Base-by-base conservation (phyloP, 2,888 invertebrate species). In the Gryllus longicercus region DNA sequence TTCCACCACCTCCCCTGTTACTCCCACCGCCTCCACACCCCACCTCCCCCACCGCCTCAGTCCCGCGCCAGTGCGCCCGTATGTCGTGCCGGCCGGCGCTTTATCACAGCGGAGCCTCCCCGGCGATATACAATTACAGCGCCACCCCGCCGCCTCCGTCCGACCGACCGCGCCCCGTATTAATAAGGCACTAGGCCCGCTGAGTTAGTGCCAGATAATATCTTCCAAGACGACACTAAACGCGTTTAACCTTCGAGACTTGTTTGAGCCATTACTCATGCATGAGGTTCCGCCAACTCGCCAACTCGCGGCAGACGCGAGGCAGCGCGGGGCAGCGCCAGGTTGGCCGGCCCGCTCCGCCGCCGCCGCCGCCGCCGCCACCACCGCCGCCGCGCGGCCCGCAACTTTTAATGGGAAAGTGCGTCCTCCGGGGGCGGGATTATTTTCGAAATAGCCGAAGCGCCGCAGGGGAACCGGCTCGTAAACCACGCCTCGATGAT, bases 141-240 rank as follows among this genome's bases (percentile, higher is more conserved):
- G n/a, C 63, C 63, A 8, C 38, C 38, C 38, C 38, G 25, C 38
- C 38, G 8, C 8, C 5, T 1, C 38, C 25, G 2, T 2, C 25
- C 38, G 38, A 38, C 63, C 14, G 63, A n/a, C 63, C 63, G 63
- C 63, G 63, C 63, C 63, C 63, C 14, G 63, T 63, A 63, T 63
- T 63, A 63, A 63, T 63, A 63, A 16, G 63, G 63, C 63, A 63
- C 63, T 18, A 63, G 63, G 11, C n/a, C n/a, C 16, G 16, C n/a
- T 16, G 63, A 63, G 63, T 63, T 63, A 63, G 63, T 63, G 63
- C 63, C 63, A 63, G 63, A 63, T 63, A 63, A 63, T 63, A 63
- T 63, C 63, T 63, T 63, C 63, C n/a, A 63, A 63, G 63, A 63
- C 63, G 63, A 63, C 63, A 63, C 63, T 63, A 63, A 63, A 63